Conservation (phyloP, 1,140 invertebrate species). For the Drosophila nigromelanica region DNA sequence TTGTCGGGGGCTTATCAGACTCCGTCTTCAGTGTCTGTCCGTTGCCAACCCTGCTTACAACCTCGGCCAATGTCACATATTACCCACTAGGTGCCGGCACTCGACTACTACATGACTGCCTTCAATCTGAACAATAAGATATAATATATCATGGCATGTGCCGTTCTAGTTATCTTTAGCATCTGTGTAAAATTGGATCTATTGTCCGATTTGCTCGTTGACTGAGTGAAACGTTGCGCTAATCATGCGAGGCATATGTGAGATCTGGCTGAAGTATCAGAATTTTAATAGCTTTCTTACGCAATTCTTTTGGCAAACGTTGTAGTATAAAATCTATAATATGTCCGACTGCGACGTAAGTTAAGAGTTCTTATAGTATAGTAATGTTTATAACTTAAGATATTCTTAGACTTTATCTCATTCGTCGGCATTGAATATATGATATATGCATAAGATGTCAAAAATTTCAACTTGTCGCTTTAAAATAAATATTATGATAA, state of each 20-base stretch:
- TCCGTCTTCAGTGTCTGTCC: slow-evolving; percentile 7
- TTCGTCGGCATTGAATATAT: slow-evolving; percentile 4
- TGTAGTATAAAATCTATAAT: slow-evolving; percentile 5
- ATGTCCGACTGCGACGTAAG: background rate
- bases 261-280: background rate
- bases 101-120: slow-evolving; percentile 9
- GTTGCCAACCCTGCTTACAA: slow-evolving; percentile 8
- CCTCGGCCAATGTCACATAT: slow-evolving; percentile 55
- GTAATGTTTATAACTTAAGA: slow-evolving; percentile 6
- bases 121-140: slow-evolving; percentile 14
- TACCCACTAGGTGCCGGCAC: slow-evolving; percentile 8
- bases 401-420: slow-evolving; percentile 10
- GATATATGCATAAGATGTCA: slow-evolving; percentile 1
- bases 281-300: background rate
- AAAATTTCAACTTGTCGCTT: background rate
- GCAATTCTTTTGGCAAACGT: background rate
- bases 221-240: background rate
- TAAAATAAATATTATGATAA: slow-evolving; percentile 23
- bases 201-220: slow-evolving; percentile 15
- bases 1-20: slow-evolving; percentile 36
- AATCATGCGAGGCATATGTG: background rate
- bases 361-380: background rate
- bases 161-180: background rate
- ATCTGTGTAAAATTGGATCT: slow-evolving; percentile 20
- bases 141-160: slow-evolving; percentile 5